Evolutionary conservation across 1,140 invertebrate species (phyloP).

Genomic region (Orussus abietinus): DNA sequence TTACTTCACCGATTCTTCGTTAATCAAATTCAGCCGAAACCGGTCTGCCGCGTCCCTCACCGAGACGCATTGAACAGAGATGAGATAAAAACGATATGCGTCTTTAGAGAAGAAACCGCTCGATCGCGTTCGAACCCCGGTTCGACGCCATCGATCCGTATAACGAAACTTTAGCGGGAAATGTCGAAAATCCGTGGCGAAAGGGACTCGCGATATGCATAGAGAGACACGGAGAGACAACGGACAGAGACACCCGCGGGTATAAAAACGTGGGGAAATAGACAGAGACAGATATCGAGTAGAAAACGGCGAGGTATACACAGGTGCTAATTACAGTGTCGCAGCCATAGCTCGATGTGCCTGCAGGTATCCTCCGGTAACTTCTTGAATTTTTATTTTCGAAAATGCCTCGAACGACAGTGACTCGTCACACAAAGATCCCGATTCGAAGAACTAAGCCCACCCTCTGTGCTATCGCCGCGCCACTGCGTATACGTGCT

Average conservation of each 20-base stretch:
- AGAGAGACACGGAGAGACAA: slow-evolving; percentile 4
- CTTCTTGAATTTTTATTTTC: slow-evolving; percentile 13
- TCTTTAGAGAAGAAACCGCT: too few relatives aligned
- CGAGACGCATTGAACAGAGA: too few relatives aligned
- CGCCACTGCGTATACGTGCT: slow-evolving; percentile 43
- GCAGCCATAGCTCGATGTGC: slow-evolving; percentile 48
- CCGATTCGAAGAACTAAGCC: slow-evolving; percentile 13
- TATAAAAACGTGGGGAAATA: slow-evolving; percentile 18
- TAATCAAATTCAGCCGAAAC: too few relatives aligned
- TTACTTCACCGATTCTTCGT: too few relatives aligned
- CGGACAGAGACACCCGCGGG: slow-evolving; percentile 9
- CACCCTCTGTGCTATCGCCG: slow-evolving; percentile 42
- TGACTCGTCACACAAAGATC: background rate
- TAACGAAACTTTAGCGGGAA: too few relatives aligned
- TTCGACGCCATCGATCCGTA: too few relatives aligned
- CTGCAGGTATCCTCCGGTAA: slow-evolving; percentile 42
- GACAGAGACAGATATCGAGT: slow-evolving; percentile 17
- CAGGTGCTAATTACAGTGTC: slow-evolving; percentile 39
- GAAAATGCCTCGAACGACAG: background rate
- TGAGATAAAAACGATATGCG: too few relatives aligned
- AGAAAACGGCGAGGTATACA: slow-evolving; percentile 22
- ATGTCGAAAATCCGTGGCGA: too few relatives aligned
- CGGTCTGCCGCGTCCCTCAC: too few relatives aligned
- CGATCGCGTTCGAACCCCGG: too few relatives aligned
- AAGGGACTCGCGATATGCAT: too few relatives aligned